A percentile compares a stretch with the other conserved stretches of the same genome.
phyloP scores from a whole-genome alignment of 1,140 invertebrate species.

The Centruroides sculpturatus region DNA sequence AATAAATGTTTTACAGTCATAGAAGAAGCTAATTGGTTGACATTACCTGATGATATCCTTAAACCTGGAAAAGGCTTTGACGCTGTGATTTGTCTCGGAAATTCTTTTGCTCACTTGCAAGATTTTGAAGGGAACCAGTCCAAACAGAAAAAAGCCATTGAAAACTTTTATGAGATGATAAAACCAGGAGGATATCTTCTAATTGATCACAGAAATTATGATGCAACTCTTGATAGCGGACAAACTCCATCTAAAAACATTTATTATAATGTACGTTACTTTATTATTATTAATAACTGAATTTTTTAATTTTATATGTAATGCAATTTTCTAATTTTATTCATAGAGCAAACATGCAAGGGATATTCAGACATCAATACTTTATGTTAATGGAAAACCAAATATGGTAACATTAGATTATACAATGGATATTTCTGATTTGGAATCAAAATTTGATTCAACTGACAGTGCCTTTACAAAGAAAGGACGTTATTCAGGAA shows the following conservation, averaged over 20 bases:
- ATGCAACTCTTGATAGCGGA: slow-evolving; percentile 57
- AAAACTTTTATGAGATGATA: slow-evolving; percentile 61
- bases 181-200: slow-evolving; percentile 68
- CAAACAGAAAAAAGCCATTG: slow-evolving; percentile 54
- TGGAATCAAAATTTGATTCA: slow-evolving; percentile 17
- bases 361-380: slow-evolving; percentile 64
- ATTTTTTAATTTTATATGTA: not conserved
- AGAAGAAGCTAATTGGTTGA: slow-evolving; percentile 33
- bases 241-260: slow-evolving; percentile 59
- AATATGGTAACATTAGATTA: slow-evolving; percentile 64
- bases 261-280: slow-evolving; percentile 64
- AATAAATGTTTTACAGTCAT: slow-evolving; percentile 22
- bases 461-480: slow-evolving; percentile 23
- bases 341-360: slow-evolving; percentile 57
- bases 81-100: slow-evolving; percentile 62
- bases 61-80: slow-evolving; percentile 34
- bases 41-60: slow-evolving; percentile 37
- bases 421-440: slow-evolving; percentile 41
- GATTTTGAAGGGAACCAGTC: slow-evolving; percentile 59
- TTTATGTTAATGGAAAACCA: slow-evolving; percentile 55
- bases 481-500: slow-evolving; percentile 20
- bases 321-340: too few species aligned
- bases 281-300: not conserved
- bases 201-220: slow-evolving; percentile 79
- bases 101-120: slow-evolving; percentile 74